phyloP scores from a whole-genome alignment of 2,888 invertebrate species.

The Drosophila anomalata region DNA sequence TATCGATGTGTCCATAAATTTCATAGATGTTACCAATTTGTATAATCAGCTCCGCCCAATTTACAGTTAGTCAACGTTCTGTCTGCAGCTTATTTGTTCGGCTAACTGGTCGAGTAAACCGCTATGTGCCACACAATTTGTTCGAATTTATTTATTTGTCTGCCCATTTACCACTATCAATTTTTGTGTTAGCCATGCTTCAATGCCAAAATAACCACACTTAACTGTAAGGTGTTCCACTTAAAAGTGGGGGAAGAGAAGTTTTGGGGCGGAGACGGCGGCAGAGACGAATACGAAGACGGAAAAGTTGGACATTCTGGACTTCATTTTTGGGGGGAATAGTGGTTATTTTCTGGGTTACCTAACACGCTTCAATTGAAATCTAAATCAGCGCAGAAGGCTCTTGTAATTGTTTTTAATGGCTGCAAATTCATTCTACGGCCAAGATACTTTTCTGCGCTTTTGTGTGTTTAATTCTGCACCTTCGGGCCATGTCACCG shows the following conservation, averaged over 20 bases:
- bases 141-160: slow-evolving; percentile 70
- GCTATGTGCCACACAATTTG: slow-evolving; percentile 67
- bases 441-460: slow-evolving; percentile 8
- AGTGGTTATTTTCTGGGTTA: slow-evolving; percentile 14
- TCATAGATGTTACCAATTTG: slow-evolving; percentile 21
- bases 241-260: slow-evolving; percentile 39
- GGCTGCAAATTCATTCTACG: slow-evolving; percentile 27
- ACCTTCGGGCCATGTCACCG: slow-evolving; percentile 52
- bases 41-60: slow-evolving; percentile 10
- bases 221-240: slow-evolving; percentile 69
- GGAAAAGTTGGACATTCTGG: slow-evolving; percentile 15
- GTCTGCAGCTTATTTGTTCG: slow-evolving; percentile 41
- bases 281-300: neutral
- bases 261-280: slow-evolving; percentile 1
- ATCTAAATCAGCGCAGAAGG: slow-evolving; percentile 48
- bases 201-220: slow-evolving; percentile 44
- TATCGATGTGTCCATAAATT: slow-evolving; percentile 9
- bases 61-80: slow-evolving; percentile 42
- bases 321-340: slow-evolving; percentile 16
- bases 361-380: slow-evolving; percentile 36
- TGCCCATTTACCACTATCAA: slow-evolving; percentile 64
- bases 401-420: slow-evolving; percentile 71
- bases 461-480: slow-evolving; percentile 32
- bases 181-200: slow-evolving; percentile 53
- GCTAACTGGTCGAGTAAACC: slow-evolving; percentile 50